Evolutionary conservation across 2,797 vertebrate species (phyloP), one percentile per base, ranked within the genome.

Genomic region (Acanthopagrus latus): DNA sequence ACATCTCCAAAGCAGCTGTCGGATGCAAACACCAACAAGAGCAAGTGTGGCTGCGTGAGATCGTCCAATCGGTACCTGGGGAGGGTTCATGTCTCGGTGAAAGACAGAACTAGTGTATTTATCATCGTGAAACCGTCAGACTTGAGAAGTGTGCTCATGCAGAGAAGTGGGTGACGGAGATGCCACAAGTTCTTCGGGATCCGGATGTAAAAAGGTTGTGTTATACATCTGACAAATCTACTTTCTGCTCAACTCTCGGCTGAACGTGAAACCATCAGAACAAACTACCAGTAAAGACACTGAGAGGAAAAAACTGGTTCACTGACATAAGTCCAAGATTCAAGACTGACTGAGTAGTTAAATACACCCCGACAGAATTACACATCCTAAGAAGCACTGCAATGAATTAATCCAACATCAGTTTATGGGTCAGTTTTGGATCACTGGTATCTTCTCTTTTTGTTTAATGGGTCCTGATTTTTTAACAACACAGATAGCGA

Each of bases 1-100:
- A 21, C 69, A n/a, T 64, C 50, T 64, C 11, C 14, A 59, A 71
- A 65, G 59, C 43, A 67, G 43, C 21, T 41, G 48, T 71, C 38
- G 52, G 55, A 51, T 20, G 59, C 21, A 64, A 33, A 63, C 21
- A 50, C 20, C 4, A 25, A 3, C 16, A 17, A 68, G 7, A 48
- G 43, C 23, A 0, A 41, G 7, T 2, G 57, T 29, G 29, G 17
- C 18, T 33, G 23, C 3, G 3, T 41, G 20, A 47, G 7, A 7
- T 21, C 4, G 9, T 51, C 41, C 64, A 58, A n/a, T 27, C 29
- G 33, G 23, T 9, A 7, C 7, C 21, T 20, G n/a, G 18, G 16
- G 47, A n/a, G 25, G 5, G n/a, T 41, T 69, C 6, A 12, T 0
- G 3, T 60, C 7, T 0, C 2, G 12, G 29, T 18, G 23, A 74